Evolutionary conservation across 2,797 vertebrate genomes (phyloP), one percentile per base, ranked within the genome.

Genomic region (Dromococcyx pavoninus): DNA sequence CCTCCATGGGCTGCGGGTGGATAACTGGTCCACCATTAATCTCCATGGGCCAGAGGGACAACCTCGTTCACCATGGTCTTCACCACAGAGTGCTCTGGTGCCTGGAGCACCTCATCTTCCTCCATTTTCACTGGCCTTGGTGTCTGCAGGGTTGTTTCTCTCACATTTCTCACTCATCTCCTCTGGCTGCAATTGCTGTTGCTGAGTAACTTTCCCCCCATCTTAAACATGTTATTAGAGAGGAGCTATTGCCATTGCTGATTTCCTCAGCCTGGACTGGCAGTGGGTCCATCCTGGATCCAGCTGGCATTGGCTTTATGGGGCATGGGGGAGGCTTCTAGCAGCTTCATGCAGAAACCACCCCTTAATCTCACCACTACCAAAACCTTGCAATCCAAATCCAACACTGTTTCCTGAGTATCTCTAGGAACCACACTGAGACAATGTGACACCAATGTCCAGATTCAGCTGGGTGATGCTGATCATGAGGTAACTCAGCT

Each of bases 21-120:
- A 17, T 43, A 16, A 43, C 11, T 43, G 11, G 16, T 16, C 41
- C 41, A 43, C 41, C 41, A 43, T 44, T 44, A 44, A 44, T 44
- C 16, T 44, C 43, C 43, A 16, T 44, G 43, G 17, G 43, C 13
- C 48, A 43, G 19, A 13, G 4, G 10, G 9, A 35, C 39, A 64
- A 15, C 27, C 27, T 37, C n/a, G 22, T 16, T 56, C n/a, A 56
- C 39, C 16, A 21, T 35, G 25, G 10, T 9, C 39, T 44, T 30
- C 32, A 11, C 22, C 17, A 41, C 0, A 3, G 19, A 28, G 35
- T 50, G 28, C 23, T 62, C 19, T 1, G 1, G 8, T 3, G 3
- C 25, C 22, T 61, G 22, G 41, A 17, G 10, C 14, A 35, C 16
- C 23, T 35, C 23, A 23, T 43, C 19, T 28, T 28, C 18, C 13